These are phyloP conservation scores for Melanotus villosus DNA, from an alignment of 2,888 invertebrate species.

Conservation along the genomic window DNA sequence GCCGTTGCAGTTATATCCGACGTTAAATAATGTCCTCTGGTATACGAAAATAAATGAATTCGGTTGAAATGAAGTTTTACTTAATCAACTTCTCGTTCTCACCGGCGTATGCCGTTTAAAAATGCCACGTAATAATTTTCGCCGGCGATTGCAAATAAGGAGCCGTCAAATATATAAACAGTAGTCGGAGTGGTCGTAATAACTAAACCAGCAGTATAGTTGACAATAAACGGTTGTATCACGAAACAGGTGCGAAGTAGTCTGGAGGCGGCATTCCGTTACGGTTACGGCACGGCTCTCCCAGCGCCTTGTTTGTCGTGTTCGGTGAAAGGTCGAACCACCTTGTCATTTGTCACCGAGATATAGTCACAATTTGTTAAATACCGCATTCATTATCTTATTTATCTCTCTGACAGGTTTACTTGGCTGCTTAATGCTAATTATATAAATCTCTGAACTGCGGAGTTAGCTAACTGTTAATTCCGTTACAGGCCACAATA, in stretches of 20 bases:
- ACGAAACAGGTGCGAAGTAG: slow-evolving; percentile 52
- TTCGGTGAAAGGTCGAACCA: slow-evolving; percentile 52
- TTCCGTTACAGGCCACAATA: slow-evolving; percentile 39
- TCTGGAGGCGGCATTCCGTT: slow-evolving; percentile 51
- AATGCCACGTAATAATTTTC: slow-evolving; percentile 15
- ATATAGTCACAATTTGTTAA: slow-evolving; percentile 56
- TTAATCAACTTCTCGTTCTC: slow-evolving; percentile 20
- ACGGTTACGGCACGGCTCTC: slow-evolving; percentile 44
- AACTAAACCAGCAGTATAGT: slow-evolving; percentile 37
- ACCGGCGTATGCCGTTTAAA: slow-evolving; percentile 12
- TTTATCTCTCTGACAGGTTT: slow-evolving; percentile 49
- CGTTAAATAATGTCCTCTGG: slow-evolving; percentile 64
- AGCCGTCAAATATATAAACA: slow-evolving; percentile 44
- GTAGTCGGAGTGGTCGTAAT: slow-evolving; percentile 42
- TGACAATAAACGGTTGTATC: slow-evolving; percentile 52
- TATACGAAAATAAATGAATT: slow-evolving; percentile 62
- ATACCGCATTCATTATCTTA: slow-evolving; percentile 54
- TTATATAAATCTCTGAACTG: slow-evolving; percentile 46
- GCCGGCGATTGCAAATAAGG: slow-evolving; percentile 23
- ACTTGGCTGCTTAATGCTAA: slow-evolving; percentile 48
- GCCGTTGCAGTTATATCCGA: slow-evolving; percentile 63
- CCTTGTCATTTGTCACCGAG: slow-evolving; percentile 53
- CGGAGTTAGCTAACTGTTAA: slow-evolving; percentile 44
- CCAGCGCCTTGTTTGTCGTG: slow-evolving; percentile 48
- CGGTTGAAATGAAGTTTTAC: slow-evolving; percentile 34